Conservation (phyloP, 2,888 invertebrate species). For the Sericinus montela region DNA sequence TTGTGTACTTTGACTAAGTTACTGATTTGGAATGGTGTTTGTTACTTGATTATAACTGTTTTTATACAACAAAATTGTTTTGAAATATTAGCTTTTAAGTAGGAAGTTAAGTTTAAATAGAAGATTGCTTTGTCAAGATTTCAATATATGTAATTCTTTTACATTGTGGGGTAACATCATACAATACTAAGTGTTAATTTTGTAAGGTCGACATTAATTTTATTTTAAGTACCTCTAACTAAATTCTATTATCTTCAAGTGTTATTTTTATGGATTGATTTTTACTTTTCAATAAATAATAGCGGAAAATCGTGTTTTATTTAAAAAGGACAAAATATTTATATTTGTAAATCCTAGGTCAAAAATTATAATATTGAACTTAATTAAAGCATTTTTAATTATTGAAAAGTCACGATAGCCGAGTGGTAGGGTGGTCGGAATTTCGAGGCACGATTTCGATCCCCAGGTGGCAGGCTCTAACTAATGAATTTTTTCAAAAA, state of each 20-base stretch:
- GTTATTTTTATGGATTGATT: conserved; percentile 71
- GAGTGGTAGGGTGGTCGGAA: too few species aligned
- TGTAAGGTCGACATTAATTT: conserved; percentile 60
- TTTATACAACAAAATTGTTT: conserved; percentile 9
- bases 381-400: too few species aligned
- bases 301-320: conserved; percentile 37
- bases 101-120: conserved; percentile 34
- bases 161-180: not conserved
- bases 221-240: conserved; percentile 48
- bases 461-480: too few species aligned
- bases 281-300: conserved; percentile 71
- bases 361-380: too few species aligned
- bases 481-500: too few species aligned
- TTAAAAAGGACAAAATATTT: too few species aligned
- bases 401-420: too few species aligned
- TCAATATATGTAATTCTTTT: not conserved
- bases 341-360: too few species aligned
- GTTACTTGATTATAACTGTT: conserved; percentile 5
- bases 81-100: conserved; percentile 25
- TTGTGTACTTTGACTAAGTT: conserved; percentile 2
- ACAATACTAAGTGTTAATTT: conserved; percentile 37
- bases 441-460: too few species aligned
- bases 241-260: conserved; percentile 52
- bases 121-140: conserved; percentile 1
- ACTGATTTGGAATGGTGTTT: not conserved